Evolutionary conservation across 1,140 invertebrate genomes (phyloP).

Genomic region (Caenorhabditis briggsae): DNA sequence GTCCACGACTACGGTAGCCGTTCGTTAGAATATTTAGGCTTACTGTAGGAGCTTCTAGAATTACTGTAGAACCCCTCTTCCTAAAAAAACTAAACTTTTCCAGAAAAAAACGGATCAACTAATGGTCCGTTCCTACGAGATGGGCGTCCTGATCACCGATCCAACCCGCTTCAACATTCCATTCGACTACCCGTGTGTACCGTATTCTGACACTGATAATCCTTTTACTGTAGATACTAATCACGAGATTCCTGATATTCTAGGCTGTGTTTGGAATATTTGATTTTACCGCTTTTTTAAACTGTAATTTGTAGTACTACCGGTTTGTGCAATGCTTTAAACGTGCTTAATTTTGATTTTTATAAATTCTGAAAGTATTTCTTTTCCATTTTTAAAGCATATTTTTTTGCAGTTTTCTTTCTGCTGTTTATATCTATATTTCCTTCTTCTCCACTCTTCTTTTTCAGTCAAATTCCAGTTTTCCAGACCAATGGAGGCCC

Average conservation of each 20-base stretch:
- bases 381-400: too few relatives aligned
- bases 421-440: too few relatives aligned
- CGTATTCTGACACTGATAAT: conserved; percentile 82
- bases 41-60: too few relatives aligned
- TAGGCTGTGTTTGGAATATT: not conserved
- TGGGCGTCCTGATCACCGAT: conserved; percentile 84
- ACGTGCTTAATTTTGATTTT: not conserved
- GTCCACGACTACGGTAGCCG: too few relatives aligned
- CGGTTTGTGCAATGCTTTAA: not conserved
- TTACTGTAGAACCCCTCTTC: not conserved
- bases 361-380: too few relatives aligned
- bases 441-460: too few relatives aligned
- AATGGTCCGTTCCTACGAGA: conserved; percentile 87
- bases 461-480: too few relatives aligned
- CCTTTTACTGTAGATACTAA: conserved; percentile 80
- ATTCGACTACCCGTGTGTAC: conserved; percentile 85
- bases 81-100: not conserved
- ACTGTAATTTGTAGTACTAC: not conserved
- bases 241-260: conserved; percentile 1
- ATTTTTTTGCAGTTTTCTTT: too few relatives aligned
- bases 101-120: conserved; percentile 49
- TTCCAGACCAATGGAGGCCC: too few relatives aligned
- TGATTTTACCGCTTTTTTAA: not conserved
- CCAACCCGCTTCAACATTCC: conserved; percentile 81
- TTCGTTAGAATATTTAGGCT: too few relatives aligned